These are phyloP conservation scores for Erynnis tages DNA, from an alignment of 2,888 invertebrate genomes.

Conservation along the genomic window DNA sequence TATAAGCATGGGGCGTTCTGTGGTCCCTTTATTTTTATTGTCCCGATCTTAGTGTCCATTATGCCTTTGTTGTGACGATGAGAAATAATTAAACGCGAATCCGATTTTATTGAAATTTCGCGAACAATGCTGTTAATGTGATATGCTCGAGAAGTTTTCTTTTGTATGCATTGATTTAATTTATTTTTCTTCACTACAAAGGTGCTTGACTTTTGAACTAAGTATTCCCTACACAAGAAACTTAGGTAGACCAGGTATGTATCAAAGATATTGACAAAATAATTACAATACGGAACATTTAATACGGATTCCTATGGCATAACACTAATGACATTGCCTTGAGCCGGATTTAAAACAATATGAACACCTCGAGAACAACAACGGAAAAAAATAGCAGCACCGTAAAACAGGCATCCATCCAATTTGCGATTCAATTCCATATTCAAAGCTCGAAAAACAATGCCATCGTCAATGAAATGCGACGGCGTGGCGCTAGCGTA, in stretches of 20 bases:
- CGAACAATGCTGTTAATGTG: conserved; percentile 10
- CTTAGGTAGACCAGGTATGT: too few species aligned
- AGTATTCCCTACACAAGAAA: too few species aligned
- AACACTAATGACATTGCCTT: conserved; percentile 8
- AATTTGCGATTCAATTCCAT: conserved; percentile 50
- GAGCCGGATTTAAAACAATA: background rate
- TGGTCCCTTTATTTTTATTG: conserved; percentile 52
- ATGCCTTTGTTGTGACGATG: conserved; percentile 39
- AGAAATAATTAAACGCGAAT: conserved; percentile 27
- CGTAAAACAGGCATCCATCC: conserved; percentile 44
- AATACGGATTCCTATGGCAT: background rate
- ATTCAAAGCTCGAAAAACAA: conserved; percentile 57
- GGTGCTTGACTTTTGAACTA: background rate
- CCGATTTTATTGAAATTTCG: conserved; percentile 23
- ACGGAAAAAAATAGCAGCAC: conserved; percentile 14
- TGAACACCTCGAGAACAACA: conserved; percentile 13
- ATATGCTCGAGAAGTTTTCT: conserved; percentile 7
- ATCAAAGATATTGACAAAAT: too few species aligned
- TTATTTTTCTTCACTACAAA: background rate
- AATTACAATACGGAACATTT: too few species aligned
- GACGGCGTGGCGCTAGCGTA: conserved; percentile 46
- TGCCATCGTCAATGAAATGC: conserved; percentile 58
- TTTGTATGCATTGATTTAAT: background rate
- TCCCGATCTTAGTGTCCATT: conserved; percentile 30
- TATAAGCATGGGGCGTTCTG: conserved; percentile 49